Evolutionary conservation across 2,797 vertebrate genomes (phyloP).

Genomic region (Esox masquinongy): DNA sequence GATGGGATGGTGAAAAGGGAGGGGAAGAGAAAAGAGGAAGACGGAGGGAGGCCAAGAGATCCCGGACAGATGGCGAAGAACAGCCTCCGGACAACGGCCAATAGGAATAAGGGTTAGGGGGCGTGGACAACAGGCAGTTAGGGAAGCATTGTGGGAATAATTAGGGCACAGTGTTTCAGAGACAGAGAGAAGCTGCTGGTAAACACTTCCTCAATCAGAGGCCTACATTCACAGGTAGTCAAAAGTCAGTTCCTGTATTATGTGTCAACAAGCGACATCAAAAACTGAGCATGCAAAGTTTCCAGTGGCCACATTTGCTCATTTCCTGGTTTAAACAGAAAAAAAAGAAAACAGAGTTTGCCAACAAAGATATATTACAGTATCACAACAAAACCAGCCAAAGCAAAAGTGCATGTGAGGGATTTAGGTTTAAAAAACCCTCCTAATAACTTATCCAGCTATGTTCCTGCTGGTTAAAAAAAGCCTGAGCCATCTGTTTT

Average conservation of each 20-base stretch:
- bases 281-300: not conserved
- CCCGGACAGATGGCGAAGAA: not conserved
- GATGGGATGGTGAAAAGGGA: not conserved
- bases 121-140: not conserved
- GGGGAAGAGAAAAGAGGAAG: not conserved
- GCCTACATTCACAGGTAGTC: not conserved
- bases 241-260: not conserved
- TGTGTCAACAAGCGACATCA: not conserved
- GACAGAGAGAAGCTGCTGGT: not conserved
- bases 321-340: not conserved
- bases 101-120: not conserved
- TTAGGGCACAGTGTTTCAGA: conserved; percentile 19
- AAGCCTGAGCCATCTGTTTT: conserved; percentile 5
- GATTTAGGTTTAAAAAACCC: not conserved
- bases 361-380: not conserved
- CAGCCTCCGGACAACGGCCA: too few species aligned
- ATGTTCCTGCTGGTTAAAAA: not conserved
- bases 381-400: not conserved
- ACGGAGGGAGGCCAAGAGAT: not conserved
- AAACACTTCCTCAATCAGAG: not conserved
- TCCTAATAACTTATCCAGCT: not conserved
- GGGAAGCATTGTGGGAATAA: not conserved
- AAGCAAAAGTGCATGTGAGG: conserved; percentile 1
- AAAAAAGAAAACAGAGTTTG: not conserved
- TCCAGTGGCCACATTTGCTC: not conserved